These are phyloP conservation scores for Aspidoscelis tigris DNA, from an alignment of 2,113 vertebrate species.

Conservation along the genomic window DNA sequence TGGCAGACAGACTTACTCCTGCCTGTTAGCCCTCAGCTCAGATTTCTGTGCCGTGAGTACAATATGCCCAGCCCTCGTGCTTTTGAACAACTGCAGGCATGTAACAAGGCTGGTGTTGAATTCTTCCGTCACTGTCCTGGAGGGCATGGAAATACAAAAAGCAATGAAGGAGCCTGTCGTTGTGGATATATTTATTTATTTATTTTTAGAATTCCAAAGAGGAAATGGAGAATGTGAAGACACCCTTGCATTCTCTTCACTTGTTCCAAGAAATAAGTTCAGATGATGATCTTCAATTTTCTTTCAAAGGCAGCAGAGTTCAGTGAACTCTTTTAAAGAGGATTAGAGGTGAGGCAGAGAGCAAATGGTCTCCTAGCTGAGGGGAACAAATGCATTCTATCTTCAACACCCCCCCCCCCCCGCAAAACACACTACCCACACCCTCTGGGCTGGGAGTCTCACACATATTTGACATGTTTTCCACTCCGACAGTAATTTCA, in stretches of 20 bases:
- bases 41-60: fast-evolving
- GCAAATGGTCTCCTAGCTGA: slow-evolving; percentile 60
- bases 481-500: slow-evolving; percentile 52
- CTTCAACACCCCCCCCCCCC: slow-evolving; percentile 48
- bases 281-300: slow-evolving; percentile 57
- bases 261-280: slow-evolving; percentile 54
- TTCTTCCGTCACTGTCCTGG: fast-evolving
- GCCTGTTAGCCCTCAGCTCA: background rate
- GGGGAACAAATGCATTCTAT: slow-evolving; percentile 57
- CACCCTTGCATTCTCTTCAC: slow-evolving; percentile 22
- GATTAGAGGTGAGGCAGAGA: slow-evolving; percentile 72
- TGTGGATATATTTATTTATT: slow-evolving; percentile 33
- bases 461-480: slow-evolving; percentile 76
- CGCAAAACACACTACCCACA: background rate
- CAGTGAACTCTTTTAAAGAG: slow-evolving; percentile 68
- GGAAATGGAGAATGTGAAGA: slow-evolving; percentile 33
- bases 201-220: slow-evolving; percentile 17
- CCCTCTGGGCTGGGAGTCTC: slow-evolving; percentile 49
- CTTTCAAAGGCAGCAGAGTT: slow-evolving; percentile 63
- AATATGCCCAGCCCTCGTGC: fast-evolving
- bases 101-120: slow-evolving; percentile 1
- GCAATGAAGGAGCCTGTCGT: slow-evolving; percentile 15
- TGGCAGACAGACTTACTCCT: background rate
- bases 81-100: background rate
- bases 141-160: slow-evolving; percentile 1